Conservation (phyloP, 2,888 invertebrate genomes). For the Dryocosmus kuriphilus region DNA sequence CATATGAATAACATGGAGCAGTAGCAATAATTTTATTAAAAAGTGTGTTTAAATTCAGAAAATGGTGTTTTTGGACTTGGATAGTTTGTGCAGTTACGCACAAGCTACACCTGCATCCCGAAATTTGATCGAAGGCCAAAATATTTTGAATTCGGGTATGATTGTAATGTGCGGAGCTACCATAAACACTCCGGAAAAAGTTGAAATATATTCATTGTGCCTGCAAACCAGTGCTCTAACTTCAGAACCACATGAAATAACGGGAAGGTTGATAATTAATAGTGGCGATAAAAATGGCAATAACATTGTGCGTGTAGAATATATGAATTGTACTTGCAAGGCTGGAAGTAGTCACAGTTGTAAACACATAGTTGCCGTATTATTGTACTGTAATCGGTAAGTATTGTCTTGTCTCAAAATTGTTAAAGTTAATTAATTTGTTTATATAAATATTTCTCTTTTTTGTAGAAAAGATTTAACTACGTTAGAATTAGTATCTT, state of each 20-base stretch:
- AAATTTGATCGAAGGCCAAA: slow-evolving; percentile 49
- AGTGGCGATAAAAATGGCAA: background rate
- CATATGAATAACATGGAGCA: background rate
- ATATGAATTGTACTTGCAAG: no score
- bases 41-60: background rate
- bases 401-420: no score
- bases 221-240: slow-evolving; percentile 44
- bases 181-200: slow-evolving; percentile 6
- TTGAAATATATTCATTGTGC: slow-evolving; percentile 43
- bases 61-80: slow-evolving; percentile 4
- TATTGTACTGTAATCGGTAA: no score
- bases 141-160: slow-evolving; percentile 47
- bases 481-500: slow-evolving; percentile 39
- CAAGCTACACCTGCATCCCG: slow-evolving; percentile 41
- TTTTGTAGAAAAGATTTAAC: no score
- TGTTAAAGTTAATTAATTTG: no score
- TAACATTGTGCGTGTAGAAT: slow-evolving; percentile 2
- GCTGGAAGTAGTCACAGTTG: no score
- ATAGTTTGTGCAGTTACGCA: slow-evolving; percentile 14
- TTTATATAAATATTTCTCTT: no score
- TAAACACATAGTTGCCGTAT: no score
- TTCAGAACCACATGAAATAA: slow-evolving; percentile 42
- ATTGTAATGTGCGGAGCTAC: slow-evolving; percentile 45
- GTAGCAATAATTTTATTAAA: background rate
- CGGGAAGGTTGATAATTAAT: slow-evolving; percentile 36